Base-by-base conservation (phyloP, 2,888 invertebrate species). In the Leucania comma region DNA sequence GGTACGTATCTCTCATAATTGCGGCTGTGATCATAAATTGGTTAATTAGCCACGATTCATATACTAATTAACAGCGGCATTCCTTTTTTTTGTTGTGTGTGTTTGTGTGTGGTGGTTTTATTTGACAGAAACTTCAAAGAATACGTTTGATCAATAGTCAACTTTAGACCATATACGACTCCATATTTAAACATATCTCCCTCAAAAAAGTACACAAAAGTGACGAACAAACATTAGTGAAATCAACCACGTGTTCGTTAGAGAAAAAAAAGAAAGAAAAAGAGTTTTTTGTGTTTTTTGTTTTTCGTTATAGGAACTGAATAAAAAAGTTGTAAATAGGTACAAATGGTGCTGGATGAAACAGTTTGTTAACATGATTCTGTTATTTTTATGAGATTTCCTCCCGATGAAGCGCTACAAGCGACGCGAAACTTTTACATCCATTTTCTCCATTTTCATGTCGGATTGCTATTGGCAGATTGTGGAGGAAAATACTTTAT, bases 311-410 rank as follows among this genome's bases (percentile, higher is more conserved):
- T 22, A n/a, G 26, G 12, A 62, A 48, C 26, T 14, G 14, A 63
- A 70, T 64, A 42, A 58, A 50, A 66, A 76, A 63, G 58, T 72
- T 76, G 17, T 12, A 46, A 66, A 67, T 67, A 57, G 22, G 22
- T 57, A 78, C 67, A 61, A 29, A 46, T 63, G 48, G 61, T 54
- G 59, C 56, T 26, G 56, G 51, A 61, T 62, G 65, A 59, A 71
- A 65, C 61, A 77, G 58, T 77, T 76, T 78, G 72, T 64, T 46
- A 72, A 63, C 72, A 61, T 64, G 63, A 72, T 78, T 72, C 59
- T 63, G 67, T 72, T 78, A 72, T 72, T 78, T 75, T 72, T 67
- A 72, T 78, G 51, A 72, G 67, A 78, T 67, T 78, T 77, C 54
- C 51, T 67, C 62, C 63, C 72, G 38, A 67, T 67, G 76, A 46